These are phyloP conservation scores for Lytechinus pictus DNA, from an alignment of 35 echinoderm and acorn worm genomes.

Conservation along the genomic window DNA sequence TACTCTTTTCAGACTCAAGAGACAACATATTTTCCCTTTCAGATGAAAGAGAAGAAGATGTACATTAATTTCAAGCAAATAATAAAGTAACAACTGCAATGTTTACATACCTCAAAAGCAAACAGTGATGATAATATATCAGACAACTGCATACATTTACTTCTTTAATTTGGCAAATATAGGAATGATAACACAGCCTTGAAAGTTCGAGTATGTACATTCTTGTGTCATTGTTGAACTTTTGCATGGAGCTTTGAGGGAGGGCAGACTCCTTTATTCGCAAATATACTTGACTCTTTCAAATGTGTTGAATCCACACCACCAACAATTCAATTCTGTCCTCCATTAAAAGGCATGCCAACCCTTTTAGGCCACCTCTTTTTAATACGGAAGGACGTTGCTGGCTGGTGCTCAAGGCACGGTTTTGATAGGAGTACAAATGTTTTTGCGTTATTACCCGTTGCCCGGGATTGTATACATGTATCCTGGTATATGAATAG, in stretches of 20 bases:
- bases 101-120: background rate
- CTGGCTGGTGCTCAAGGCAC: background rate
- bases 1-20: background rate
- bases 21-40: background rate
- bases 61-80: background rate
- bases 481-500: background rate
- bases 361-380: slow-evolving; percentile 7
- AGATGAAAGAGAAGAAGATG: background rate
- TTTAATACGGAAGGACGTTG: background rate
- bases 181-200: background rate
- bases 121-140: background rate
- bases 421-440: slow-evolving; percentile 10
- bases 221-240: slow-evolving; percentile 31
- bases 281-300: background rate
- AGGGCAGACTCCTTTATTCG: background rate
- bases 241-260: background rate
- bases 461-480: background rate
- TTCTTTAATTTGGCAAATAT: background rate
- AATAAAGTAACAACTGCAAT: background rate
- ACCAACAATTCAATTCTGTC: slow-evolving; percentile 8
- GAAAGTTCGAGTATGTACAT: background rate
- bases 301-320: slow-evolving; percentile 15
- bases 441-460: slow-evolving; percentile 12
- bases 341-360: slow-evolving; percentile 1
- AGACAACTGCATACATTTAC: background rate